Base-by-base conservation (phyloP, 64 coral and sea anemone genomes). In the Dendrophyllia cribrosa region DNA sequence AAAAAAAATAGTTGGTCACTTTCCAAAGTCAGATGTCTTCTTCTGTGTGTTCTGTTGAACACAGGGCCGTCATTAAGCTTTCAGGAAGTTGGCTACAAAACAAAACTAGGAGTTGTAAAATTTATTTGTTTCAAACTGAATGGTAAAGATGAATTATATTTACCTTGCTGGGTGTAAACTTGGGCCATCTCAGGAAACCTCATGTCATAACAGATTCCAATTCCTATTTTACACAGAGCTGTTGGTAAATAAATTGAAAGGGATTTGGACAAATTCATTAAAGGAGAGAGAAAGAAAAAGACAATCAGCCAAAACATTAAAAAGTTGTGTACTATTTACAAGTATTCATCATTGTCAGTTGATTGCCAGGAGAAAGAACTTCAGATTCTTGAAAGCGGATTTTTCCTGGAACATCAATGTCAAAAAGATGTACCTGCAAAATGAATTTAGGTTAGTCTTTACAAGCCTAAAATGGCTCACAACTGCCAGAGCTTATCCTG, bases 321-420 rank as follows among this genome's bases (percentile, higher is more conserved):
- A 47, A 60, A 65, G 6, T 22, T 51, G 9, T 61, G 11, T 72
- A n/a, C n/a, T n/a, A 79, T 78, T 65, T 98, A 98, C 96, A 77
- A 46, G 93, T 98, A 16, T 99, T 82, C 71, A 99, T 85, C 43
- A 93, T 84, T n/a, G 94, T 96, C 22, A 99, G 80, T 4, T 91
- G 53, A 51, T 96, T 87, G 23, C 97, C 97, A 72, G 94, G 66
- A 13, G 71, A 77, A 0, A 99, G 81, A 46, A 99, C 94, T 83
- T 96, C 94, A 56, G 97, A 99, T 79, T 99, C 97, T 47, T 93
- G 91, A 88, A 99, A 91, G 59, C 48, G 91, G 45, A 99, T 99
- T 85, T 99, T 96, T 24, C 97, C 97, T 74, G 97, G 97, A 86
- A 99, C 88, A 86, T 99, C 97, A 59, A 99, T 96, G 59, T 99